These are phyloP conservation scores for Nasonia longicornis DNA, from an alignment of 1,140 invertebrate species.

Conservation along the genomic window DNA sequence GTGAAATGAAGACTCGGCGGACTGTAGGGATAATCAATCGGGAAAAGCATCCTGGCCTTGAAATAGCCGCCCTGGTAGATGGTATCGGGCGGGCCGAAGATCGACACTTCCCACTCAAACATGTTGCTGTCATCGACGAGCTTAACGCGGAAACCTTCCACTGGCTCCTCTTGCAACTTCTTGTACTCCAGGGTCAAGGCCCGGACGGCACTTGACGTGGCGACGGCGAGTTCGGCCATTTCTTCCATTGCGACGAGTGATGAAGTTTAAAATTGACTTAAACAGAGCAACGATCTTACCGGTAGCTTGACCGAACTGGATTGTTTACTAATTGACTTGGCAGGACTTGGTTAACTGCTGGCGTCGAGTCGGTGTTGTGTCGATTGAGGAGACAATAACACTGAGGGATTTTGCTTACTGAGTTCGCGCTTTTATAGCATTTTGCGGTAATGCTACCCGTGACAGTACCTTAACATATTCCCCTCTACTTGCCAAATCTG, in stretches of 20 bases:
- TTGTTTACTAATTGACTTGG: too few species aligned
- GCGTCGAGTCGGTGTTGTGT: background rate
- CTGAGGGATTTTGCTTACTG: background rate
- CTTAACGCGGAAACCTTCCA: slow-evolving; percentile 98
- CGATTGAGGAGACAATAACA: background rate
- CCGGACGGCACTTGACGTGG: slow-evolving; percentile 82
- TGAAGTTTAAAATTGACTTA: too few species aligned
- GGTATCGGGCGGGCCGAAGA: slow-evolving; percentile 98
- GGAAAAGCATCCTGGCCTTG: slow-evolving; percentile 99
- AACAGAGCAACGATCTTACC: too few species aligned
- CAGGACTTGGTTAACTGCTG: too few species aligned
- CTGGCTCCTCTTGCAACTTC: slow-evolving; percentile 95
- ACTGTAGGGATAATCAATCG: slow-evolving; percentile 96
- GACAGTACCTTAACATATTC: too few species aligned
- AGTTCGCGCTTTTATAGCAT: too few species aligned
- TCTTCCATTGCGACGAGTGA: background rate
- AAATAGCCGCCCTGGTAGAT: slow-evolving; percentile 99
- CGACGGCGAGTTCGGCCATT: too few species aligned
- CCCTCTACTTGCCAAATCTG: too few species aligned
- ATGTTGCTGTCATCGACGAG: slow-evolving; percentile 97
- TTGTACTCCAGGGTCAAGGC: slow-evolving; percentile 97
- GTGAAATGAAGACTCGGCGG: slow-evolving; percentile 97
- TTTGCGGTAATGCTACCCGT: too few species aligned
- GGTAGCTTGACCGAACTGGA: too few species aligned
- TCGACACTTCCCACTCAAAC: slow-evolving; percentile 99